These are phyloP conservation scores for Apis laboriosa DNA, from an alignment of 1,140 invertebrate genomes.

Conservation along the genomic window DNA sequence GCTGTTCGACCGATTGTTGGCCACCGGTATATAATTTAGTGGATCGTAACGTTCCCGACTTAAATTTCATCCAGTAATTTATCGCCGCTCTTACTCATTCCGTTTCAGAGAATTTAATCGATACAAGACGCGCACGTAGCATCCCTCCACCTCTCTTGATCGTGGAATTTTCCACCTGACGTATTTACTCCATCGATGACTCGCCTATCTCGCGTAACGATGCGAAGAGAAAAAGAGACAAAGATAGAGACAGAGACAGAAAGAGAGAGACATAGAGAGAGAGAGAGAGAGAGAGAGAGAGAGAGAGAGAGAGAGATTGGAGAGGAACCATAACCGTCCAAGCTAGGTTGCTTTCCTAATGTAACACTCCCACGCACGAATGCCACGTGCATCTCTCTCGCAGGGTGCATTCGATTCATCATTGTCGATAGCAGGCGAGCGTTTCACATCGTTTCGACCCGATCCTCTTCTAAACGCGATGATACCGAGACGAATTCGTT, in stretches of 20 bases:
- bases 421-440: constrained; percentile 72
- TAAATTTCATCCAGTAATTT: constrained; percentile 39
- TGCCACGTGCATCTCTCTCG: constrained; percentile 25
- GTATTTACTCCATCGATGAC: constrained; percentile 40
- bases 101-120: constrained; percentile 36
- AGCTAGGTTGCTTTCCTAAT: constrained; percentile 52
- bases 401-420: constrained; percentile 70
- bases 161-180: constrained; percentile 75
- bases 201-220: constrained; percentile 1
- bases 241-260: no score
- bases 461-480: constrained; percentile 25
- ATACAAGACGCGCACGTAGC: neutral
- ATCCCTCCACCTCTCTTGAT: neutral
- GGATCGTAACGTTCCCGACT: constrained; percentile 22
- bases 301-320: neutral
- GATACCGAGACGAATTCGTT: constrained; percentile 49
- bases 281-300: neutral
- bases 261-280: neutral
- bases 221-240: no score
- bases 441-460: constrained; percentile 69
- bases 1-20: constrained; percentile 10
- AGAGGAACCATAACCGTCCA: constrained; percentile 20
- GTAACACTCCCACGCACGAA: constrained; percentile 62
- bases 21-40: constrained; percentile 22
- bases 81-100: constrained; percentile 33